These are phyloP conservation scores for Drosophila phalerata DNA, from an alignment of 2,888 invertebrate species.

Conservation along the genomic window DNA sequence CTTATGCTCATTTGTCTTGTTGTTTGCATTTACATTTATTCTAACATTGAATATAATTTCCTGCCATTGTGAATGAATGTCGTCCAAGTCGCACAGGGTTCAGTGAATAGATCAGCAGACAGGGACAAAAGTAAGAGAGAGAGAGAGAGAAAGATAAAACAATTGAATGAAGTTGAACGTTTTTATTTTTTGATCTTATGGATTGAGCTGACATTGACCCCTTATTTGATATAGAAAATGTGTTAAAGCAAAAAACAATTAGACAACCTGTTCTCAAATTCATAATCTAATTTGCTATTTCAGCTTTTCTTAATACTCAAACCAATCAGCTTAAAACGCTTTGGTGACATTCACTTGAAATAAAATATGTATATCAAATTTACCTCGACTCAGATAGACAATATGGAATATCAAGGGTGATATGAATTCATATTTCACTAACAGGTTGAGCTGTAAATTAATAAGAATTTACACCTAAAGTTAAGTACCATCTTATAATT, in stretches of 20 bases:
- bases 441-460: not conserved
- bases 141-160: not conserved
- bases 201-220: not conserved
- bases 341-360: conserved; percentile 5
- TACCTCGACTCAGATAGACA: not conserved
- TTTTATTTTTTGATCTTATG: not conserved
- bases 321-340: not conserved
- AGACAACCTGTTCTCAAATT: not conserved
- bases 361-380: not conserved
- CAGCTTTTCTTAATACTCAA: not conserved
- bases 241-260: not conserved
- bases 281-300: not conserved
- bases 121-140: not conserved
- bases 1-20: conserved; percentile 10
- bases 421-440: not conserved
- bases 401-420: not conserved
- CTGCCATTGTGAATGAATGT: conserved; percentile 35
- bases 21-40: conserved; percentile 38
- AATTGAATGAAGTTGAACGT: not conserved
- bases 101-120: not conserved
- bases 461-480: not conserved
- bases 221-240: not conserved
- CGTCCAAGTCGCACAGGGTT: not conserved
- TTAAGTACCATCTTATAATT: too few relatives aligned
- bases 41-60: conserved; percentile 68